Evolutionary conservation across 2,888 invertebrate genomes (phyloP).

Genomic region (Drosophila falleni): DNA sequence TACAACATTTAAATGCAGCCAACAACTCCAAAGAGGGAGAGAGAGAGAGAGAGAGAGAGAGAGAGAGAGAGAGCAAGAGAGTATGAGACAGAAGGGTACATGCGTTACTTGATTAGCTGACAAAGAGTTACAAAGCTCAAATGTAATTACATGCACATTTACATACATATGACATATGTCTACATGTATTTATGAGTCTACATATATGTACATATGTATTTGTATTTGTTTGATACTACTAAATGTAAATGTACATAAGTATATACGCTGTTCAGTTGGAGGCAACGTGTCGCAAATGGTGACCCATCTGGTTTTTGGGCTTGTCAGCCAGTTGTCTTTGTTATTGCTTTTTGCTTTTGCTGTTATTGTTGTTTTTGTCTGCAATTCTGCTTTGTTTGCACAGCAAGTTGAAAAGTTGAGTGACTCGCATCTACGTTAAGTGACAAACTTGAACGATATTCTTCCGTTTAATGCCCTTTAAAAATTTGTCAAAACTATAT

Average conservation of each 20-base stretch:
- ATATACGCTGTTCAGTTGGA: constrained; percentile 1
- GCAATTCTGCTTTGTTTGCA: constrained; percentile 50
- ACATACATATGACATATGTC: neutral
- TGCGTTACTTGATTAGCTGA: constrained; percentile 55
- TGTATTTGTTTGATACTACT: constrained; percentile 1
- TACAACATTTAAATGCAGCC: constrained; percentile 39
- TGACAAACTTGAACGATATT: constrained; percentile 16
- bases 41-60: neutral
- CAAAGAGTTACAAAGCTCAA: constrained; percentile 50
- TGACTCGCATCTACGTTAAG: constrained; percentile 13
- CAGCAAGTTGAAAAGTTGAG: constrained; percentile 41
- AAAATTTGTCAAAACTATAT: neutral
- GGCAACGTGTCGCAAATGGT: constrained; percentile 46
- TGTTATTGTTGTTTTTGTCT: constrained; percentile 28
- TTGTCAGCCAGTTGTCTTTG: constrained; percentile 37
- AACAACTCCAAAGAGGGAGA: neutral
- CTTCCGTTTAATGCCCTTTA: constrained; percentile 13
- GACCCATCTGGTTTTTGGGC: constrained; percentile 61
- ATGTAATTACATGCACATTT: constrained; percentile 25
- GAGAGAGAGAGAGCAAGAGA: neutral
- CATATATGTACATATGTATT: neutral
- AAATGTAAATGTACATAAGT: neutral
- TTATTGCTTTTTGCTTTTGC: neutral
- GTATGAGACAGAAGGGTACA: constrained; percentile 7
- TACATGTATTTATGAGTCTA: neutral